A percentile compares a stretch with the other conserved stretches of the same genome.
phyloP scores from a whole-genome alignment of 2,797 vertebrate species.

The Eospalax fontanierii region DNA sequence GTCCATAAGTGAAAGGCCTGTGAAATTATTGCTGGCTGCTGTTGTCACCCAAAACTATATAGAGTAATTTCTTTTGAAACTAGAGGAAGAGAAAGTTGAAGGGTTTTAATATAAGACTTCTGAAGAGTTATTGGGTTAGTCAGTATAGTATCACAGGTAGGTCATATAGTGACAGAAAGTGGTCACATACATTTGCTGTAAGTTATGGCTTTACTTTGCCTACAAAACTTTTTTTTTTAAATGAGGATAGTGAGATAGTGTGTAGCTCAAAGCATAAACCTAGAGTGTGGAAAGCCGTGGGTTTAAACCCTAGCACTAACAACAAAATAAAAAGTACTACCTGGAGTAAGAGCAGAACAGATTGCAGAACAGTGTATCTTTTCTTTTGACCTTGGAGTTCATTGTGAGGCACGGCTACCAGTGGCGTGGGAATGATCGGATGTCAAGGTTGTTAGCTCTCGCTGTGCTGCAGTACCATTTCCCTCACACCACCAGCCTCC shows the following conservation, averaged over 20 bases:
- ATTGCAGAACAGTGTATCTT: too few species aligned
- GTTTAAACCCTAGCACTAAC: not conserved
- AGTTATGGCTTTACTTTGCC: constrained; percentile 40
- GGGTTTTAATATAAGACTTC: constrained; percentile 5
- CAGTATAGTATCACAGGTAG: not conserved
- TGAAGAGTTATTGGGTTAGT: not conserved
- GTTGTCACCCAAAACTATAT: constrained; percentile 50
- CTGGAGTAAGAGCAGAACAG: constrained; percentile 18
- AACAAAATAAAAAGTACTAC: not conserved
- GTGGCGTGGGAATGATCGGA: not conserved
- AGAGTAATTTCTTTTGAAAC: not conserved
- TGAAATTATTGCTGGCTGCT: constrained; percentile 46
- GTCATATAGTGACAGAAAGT: not conserved
- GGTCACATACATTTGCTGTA: not conserved
- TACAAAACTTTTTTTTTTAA: not conserved
- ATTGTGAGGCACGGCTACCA: constrained; percentile 4
- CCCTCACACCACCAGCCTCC: not conserved
- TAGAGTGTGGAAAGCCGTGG: not conserved
- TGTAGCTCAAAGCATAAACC: not conserved
- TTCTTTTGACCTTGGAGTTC: not conserved
- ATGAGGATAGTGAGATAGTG: not conserved
- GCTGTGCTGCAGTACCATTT: not conserved
- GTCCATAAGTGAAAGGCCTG: not conserved
- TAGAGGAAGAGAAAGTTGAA: constrained; percentile 11
- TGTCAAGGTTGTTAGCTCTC: not conserved